Evolutionary conservation across 92 coral and sea anemone species (phyloP), one percentile per base, ranked within the genome.

Genomic region (Plumapathes pennacea): DNA sequence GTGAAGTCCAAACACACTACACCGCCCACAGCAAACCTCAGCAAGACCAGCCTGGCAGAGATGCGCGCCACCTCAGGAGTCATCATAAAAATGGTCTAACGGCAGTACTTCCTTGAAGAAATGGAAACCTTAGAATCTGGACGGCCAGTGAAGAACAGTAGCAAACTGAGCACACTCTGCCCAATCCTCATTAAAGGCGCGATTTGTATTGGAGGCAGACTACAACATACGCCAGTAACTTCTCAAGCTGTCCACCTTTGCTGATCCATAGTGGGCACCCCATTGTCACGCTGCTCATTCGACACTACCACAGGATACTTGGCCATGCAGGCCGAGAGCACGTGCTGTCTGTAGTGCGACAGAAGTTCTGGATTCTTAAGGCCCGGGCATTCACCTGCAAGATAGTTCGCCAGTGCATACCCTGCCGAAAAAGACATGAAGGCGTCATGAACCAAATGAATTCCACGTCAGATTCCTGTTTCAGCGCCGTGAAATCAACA

Each of bases 191-290:
- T 40, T 21, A 54, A 62, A 27, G 64, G 57, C 32, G 42, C 55
- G 29, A 15, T 73, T 0, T 64, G 72, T 26, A 65, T 73, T 23
- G 72, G 81, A 42, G 80, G 80, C 34, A 56, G 72, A 38, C 34
- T 62, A 38, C 68, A 51, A 20, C 47, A 53, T 27, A 65, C 72
- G 22, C 80, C 70, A 26, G 28, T 73, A 33, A 62, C 80, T 21
- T 72, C 33, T 26, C 71, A 72, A 30, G 51, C 59, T 44, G 50
- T 62, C 33, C 46, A 72, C 88, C 77, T 5, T 38, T 81, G 82
- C 37, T 73, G 22, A 54, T 67, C 9, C 76, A 76, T 33, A 54
- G 57, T 30, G 60, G 66, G 37, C 67, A 66, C 54, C 55, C 70
- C 22, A 25, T 75, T 10, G 37, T 75, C 17, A 37, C 36, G 24